phyloP scores from a whole-genome alignment of 2,888 invertebrate species.

The Luperina testacea region DNA sequence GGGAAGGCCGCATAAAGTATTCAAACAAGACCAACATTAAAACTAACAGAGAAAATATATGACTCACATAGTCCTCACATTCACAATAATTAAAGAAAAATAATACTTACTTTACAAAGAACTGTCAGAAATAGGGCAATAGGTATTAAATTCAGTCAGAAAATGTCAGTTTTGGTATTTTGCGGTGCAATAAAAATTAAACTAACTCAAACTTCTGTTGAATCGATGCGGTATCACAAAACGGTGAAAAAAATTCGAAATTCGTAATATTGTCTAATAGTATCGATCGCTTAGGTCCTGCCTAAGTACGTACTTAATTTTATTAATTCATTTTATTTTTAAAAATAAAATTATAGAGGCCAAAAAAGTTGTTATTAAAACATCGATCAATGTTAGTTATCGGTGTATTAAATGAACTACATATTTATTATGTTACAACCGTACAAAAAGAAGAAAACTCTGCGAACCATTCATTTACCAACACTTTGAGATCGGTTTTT shows the following conservation, averaged over 20 bases:
- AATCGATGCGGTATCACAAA: neutral
- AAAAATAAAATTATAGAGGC: too few species aligned
- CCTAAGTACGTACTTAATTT: neutral
- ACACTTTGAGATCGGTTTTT: slow-evolving; percentile 74
- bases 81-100: too few species aligned
- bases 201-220: neutral
- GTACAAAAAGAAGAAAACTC: neutral
- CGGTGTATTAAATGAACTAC: too few species aligned
- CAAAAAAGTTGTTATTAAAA: neutral
- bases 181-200: neutral
- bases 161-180: neutral
- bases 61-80: too few species aligned
- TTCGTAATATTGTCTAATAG: neutral
- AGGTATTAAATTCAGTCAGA: neutral
- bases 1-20: too few species aligned
- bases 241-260: neutral
- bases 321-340: too few species aligned
- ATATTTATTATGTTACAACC: neutral
- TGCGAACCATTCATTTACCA: neutral
- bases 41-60: too few species aligned
- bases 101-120: too few species aligned
- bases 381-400: too few species aligned
- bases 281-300: neutral
- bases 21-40: too few species aligned
- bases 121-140: neutral